Evolutionary conservation across 2,113 vertebrate genomes (phyloP).

Genomic region (Nansenia antarctica): DNA sequence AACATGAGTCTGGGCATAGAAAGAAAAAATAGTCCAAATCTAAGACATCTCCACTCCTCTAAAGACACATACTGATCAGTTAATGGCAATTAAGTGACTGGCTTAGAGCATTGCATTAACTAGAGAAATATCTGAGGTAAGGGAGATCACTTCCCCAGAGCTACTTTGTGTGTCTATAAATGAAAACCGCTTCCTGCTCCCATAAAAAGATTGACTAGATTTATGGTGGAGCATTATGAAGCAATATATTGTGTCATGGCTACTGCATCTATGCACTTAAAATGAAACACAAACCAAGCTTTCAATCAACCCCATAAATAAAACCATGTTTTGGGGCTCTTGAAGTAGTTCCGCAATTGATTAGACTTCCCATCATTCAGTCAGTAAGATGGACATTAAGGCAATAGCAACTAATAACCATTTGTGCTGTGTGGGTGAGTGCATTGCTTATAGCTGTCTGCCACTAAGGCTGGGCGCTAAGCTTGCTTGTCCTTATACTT

Average conservation of each 20-base stretch:
- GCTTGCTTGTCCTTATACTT: background rate
- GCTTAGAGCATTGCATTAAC: background rate
- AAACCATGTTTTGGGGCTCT: slow-evolving; percentile 17
- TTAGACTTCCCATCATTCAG: slow-evolving; percentile 14
- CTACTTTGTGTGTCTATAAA: background rate
- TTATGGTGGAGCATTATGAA: too few species aligned
- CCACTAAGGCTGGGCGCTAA: background rate
- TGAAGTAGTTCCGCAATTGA: slow-evolving; percentile 22
- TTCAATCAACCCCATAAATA: slow-evolving; percentile 28
- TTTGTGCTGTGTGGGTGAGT: background rate
- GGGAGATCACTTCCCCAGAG: background rate
- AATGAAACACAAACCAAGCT: background rate
- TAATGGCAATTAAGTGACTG: background rate
- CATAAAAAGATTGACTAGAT: too few species aligned
- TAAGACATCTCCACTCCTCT: background rate
- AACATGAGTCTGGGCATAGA: background rate
- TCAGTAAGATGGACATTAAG: slow-evolving; percentile 18
- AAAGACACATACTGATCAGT: background rate
- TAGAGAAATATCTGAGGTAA: background rate
- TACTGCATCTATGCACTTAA: background rate
- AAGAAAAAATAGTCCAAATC: background rate
- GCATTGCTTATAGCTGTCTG: background rate
- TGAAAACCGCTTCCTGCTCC: too few species aligned
- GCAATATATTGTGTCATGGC: background rate
- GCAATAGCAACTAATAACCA: slow-evolving; percentile 18